Base-by-base conservation (phyloP, 2,113 vertebrate genomes). In the Furnarius figulus region DNA sequence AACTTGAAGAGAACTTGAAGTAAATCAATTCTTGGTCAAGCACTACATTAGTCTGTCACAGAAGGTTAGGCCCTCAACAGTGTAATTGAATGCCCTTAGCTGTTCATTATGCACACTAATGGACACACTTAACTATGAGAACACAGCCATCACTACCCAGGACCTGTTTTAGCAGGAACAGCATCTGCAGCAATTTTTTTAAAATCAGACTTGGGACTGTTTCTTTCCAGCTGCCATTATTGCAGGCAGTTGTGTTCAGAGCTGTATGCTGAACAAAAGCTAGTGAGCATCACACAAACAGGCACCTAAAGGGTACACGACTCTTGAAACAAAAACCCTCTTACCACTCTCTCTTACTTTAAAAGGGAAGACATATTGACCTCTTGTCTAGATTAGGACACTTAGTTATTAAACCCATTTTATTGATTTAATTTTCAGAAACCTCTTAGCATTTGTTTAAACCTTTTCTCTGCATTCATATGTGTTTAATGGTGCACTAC, bases 11-110 rank as follows among this genome's bases (percentile, higher is more conserved):
- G 88, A 90, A 66, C 16, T 30, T 88, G 59, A 95, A 96, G 79
- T 86, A 79, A 83, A 70, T 42, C 12, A 83, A 2, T 66, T 88
- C 49, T 89, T 63, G 39, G n/a, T 92, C 66, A 86, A 96, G 93
- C 28, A 96, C 59, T 66, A 53, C 95, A 90, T 96, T 90, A 96
- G 93, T 40, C 82, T 0, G 76, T 86, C 90, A 93, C 90, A 92
- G 91, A 73, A 85, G 68, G 63, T 56, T 93, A 61, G 52, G 12
- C 62, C 73, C 76, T 96, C 76, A 85, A 89, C 40, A 82, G 4
- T 2, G 17, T 33, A 72, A 78, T 40, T 53, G 25, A 86, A 68
- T 81, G 52, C 68, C 40, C 72, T 72, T 61, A 89, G 68, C 73
- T 68, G 33, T 49, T 92, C 72, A 19, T 88, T 78, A 8, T 33